Evolutionary conservation across 2,888 invertebrate species (phyloP).

Genomic region (Vandiemenella viatica): DNA sequence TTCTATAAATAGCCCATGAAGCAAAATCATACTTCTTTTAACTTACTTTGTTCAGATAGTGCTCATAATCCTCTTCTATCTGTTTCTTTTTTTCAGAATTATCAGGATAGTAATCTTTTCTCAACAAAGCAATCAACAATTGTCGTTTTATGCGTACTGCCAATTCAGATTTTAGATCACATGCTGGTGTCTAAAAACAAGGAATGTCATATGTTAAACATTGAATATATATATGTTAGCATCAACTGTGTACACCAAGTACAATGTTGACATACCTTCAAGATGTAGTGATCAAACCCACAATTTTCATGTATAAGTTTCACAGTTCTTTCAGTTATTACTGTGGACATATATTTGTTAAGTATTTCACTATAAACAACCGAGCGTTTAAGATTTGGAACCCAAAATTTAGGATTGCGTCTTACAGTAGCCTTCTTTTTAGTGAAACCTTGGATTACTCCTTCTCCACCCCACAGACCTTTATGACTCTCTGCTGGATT

Average conservation of each 20-base stretch:
- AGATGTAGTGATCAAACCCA: constrained; percentile 89
- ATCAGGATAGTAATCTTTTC: constrained; percentile 41
- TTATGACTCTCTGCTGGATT: constrained; percentile 64
- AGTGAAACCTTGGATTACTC: constrained; percentile 73
- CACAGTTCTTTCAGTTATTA: constrained; percentile 71
- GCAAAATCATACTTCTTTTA: too few relatives aligned
- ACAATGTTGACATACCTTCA: constrained; percentile 56
- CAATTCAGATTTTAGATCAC: constrained; percentile 74
- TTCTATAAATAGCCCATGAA: too few relatives aligned
- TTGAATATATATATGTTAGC: too few relatives aligned
- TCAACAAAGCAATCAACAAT: constrained; percentile 56
- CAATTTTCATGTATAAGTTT: constrained; percentile 72
- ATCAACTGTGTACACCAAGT: too few relatives aligned
- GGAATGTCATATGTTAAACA: background rate
- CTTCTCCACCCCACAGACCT: constrained; percentile 96
- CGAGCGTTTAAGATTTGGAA: constrained; percentile 60
- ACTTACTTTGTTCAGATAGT: constrained; percentile 69
- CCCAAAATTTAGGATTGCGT: constrained; percentile 75
- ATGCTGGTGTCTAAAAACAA: constrained; percentile 63
- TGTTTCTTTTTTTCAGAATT: constrained; percentile 50
- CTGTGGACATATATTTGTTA: constrained; percentile 64
- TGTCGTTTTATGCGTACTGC: constrained; percentile 74
- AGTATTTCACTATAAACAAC: constrained; percentile 84
- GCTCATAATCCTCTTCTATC: constrained; percentile 60
- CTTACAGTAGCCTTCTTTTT: constrained; percentile 42